Base-by-base conservation (phyloP, 2,797 vertebrate genomes). In the Halcyon leucocephala region DNA sequence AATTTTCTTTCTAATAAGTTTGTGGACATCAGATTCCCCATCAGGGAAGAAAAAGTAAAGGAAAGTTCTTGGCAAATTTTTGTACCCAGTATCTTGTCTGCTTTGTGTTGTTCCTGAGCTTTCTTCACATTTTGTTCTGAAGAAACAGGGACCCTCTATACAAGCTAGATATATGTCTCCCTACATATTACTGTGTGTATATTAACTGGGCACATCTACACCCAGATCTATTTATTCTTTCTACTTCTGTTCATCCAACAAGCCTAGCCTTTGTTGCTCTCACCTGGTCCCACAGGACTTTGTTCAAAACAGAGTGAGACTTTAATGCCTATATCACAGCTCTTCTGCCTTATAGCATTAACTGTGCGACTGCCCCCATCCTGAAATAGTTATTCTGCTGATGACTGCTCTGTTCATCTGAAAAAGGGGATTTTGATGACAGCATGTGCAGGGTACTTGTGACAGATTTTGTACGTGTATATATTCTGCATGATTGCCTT, bases 171-270 rank as follows among this genome's bases (percentile, higher is more conserved):
- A 3, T 8, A 3, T 16, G 6, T 69, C 49, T 66, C 29, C 89
- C 26, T 55, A 7, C 13, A 12, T 14, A 3, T 67, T 28, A 33
- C 22, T 16, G 21, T 0, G 0, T 28, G 3, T 62, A 4, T 46
- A 54, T 65, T 72, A 22, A 15, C 20, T 74, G 28, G 18, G 65
- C 6, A 16, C 5, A 37, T 57, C 37, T 78, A 31, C 33, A 44
- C 21, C 3, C 44, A 87, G n/a, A 44, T 57, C 10, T 74, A 51
- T 66, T 76, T 55, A 31, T 29, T 66, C 61, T 71, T 74, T 70
- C 20, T 42, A 52, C 42, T 42, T 41, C 5, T 4, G 22, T 10
- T n/a, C 39, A 52, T 33, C 33, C 39, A n/a, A 37, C 17, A 77
- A 86, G 25, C 15, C 21, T 22, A 64, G 35, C 41, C 48, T 86